Base-by-base conservation (phyloP, 2,113 vertebrate species). In the Cyprichromis sp. region DNA sequence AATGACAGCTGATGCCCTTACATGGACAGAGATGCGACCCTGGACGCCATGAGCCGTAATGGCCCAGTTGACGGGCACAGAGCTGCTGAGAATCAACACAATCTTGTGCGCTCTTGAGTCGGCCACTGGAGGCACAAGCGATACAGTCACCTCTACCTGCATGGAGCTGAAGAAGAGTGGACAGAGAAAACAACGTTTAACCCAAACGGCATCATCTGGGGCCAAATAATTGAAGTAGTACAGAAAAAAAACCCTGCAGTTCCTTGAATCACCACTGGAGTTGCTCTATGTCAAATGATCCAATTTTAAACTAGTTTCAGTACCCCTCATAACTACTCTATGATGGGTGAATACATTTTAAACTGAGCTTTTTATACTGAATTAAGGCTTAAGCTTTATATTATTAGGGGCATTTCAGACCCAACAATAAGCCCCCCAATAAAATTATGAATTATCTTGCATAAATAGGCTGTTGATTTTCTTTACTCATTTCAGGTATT, bases 71-170 rank as follows among this genome's bases (percentile, higher is more conserved):
- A 96, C 96, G 0, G 95, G 89, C 24, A 89, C 91, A 1, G 90
- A 93, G 71, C 97, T 97, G 94, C 96, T 96, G 73, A 97, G 92
- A 16, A 97, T 93, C 81, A 97, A 55, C 9, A 96, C 94, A 3
- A 97, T 61, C 17, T 85, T 91, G 47, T 92, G 91, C 14, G 78
- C 71, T 10, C 66, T 92, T 24, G 89, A 84, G 34, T 71, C n/a
- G 11, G 42, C 90, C 88, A 83, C 87, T 1, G 90, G 92, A 5
- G 95, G 92, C 85, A 95, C 73, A 11, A 97, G 93, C 53, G 95
- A 96, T 83, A 97, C 92, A 1, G 91, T 82, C 82, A 96, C 96
- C 87, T 97, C 94, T 84, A 95, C 95, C 85, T 96, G 96, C 71
- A 93, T 81, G 81, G 81, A 94, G 16, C 94, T 91, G 85, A 19